These are phyloP conservation scores for Phrixothrix hirtus DNA, from an alignment of 2,888 invertebrate species.

Conservation along the genomic window DNA sequence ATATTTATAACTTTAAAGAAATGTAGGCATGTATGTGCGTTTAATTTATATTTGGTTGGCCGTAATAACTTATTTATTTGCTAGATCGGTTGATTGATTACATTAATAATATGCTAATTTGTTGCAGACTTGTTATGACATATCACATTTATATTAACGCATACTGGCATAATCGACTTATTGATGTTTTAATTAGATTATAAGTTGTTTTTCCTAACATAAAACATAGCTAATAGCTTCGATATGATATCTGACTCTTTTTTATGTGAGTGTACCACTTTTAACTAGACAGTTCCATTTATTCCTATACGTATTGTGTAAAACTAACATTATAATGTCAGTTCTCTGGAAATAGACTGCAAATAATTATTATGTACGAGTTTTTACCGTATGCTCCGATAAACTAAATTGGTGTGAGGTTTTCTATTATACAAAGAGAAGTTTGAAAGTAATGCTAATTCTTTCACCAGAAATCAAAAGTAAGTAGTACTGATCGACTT, in stretches of 20 bases:
- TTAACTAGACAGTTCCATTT: background rate
- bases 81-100: background rate
- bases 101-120: background rate
- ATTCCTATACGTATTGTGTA: background rate
- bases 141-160: background rate
- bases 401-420: slow-evolving; percentile 21
- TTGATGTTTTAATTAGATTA: background rate
- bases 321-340: background rate
- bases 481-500: background rate
- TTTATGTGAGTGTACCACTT: too few species aligned
- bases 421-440: slow-evolving; percentile 16
- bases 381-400: slow-evolving; percentile 22
- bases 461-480: slow-evolving; percentile 12
- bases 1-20: too few species aligned
- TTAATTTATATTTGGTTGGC: too few species aligned
- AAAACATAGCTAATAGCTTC: too few species aligned
- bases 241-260: too few species aligned
- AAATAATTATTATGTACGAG: slow-evolving; percentile 8
- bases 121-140: background rate
- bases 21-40: too few species aligned
- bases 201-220: background rate
- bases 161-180: background rate
- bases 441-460: slow-evolving; percentile 17
- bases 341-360: slow-evolving; percentile 18
- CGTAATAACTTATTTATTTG: too few species aligned